These are phyloP conservation scores for Mechanitis messenoides DNA, from an alignment of 2,888 invertebrate genomes.

Conservation along the genomic window DNA sequence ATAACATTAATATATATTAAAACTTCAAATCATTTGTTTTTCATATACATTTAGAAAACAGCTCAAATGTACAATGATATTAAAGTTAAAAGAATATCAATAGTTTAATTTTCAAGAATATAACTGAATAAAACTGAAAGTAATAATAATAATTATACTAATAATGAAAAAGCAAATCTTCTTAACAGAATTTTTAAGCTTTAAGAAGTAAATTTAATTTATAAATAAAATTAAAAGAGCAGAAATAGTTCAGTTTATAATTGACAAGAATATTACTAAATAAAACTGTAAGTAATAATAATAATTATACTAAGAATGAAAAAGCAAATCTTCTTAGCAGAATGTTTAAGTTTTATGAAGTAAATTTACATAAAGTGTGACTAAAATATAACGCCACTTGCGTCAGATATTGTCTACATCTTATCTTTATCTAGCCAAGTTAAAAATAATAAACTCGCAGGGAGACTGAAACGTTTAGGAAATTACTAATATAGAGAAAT, in stretches of 20 bases:
- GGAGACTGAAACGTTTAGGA: constrained; percentile 8
- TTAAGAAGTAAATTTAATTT: neutral
- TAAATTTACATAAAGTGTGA: neutral
- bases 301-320: too few species aligned
- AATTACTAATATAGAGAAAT: too few species aligned
- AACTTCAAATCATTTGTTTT: neutral
- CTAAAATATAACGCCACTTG: constrained; percentile 11
- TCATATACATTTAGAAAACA: neutral
- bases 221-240: too few species aligned
- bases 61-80: too few species aligned
- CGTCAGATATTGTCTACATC: constrained; percentile 10
- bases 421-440: constrained; percentile 19
- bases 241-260: too few species aligned
- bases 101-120: too few species aligned
- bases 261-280: too few species aligned
- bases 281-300: too few species aligned
- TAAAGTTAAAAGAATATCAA: too few species aligned
- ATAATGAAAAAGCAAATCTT: neutral
- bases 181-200: neutral
- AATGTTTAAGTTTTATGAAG: neutral
- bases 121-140: neutral
- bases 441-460: constrained; percentile 21
- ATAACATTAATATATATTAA: neutral
- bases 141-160: neutral
- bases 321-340: neutral